Percentiles rank a stretch among this genome's conserved stretches.
Conservation (phyloP, 2,113 vertebrate genomes). For the Capra hircus region DNA sequence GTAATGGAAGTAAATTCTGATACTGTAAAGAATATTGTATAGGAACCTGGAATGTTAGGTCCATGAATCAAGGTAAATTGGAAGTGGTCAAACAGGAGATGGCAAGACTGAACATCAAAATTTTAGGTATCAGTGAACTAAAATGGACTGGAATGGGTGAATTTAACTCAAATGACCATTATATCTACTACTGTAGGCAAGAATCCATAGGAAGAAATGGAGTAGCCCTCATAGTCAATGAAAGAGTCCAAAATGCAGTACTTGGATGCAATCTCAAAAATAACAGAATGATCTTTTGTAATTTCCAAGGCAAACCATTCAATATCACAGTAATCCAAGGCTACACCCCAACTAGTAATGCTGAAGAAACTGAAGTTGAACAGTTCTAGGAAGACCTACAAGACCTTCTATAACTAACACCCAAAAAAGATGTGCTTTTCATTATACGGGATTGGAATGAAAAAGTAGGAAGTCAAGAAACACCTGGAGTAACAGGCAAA, state of each 20-base stretch:
- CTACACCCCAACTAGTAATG: background rate
- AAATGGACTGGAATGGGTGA: background rate
- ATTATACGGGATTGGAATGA: background rate
- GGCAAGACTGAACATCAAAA: background rate
- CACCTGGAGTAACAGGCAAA: background rate
- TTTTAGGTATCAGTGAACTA: background rate
- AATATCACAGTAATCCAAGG: background rate
- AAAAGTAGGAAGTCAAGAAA: background rate
- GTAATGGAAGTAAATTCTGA: background rate
- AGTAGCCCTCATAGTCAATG: background rate
- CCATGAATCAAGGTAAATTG: background rate
- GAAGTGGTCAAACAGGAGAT: background rate
- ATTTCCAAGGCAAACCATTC: background rate
- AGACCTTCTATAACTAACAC: background rate
- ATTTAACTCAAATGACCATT: background rate
- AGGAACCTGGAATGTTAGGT: background rate
- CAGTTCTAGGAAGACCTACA: background rate
- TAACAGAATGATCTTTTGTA: background rate
- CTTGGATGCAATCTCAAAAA: background rate
- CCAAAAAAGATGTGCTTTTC: background rate
- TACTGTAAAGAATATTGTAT: background rate
- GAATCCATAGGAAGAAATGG: background rate
- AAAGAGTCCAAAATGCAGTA: background rate
- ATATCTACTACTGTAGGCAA: background rate
- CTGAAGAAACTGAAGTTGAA: background rate